Base-by-base conservation (phyloP, 1,140 invertebrate genomes). In the Steinernema feltiae region DNA sequence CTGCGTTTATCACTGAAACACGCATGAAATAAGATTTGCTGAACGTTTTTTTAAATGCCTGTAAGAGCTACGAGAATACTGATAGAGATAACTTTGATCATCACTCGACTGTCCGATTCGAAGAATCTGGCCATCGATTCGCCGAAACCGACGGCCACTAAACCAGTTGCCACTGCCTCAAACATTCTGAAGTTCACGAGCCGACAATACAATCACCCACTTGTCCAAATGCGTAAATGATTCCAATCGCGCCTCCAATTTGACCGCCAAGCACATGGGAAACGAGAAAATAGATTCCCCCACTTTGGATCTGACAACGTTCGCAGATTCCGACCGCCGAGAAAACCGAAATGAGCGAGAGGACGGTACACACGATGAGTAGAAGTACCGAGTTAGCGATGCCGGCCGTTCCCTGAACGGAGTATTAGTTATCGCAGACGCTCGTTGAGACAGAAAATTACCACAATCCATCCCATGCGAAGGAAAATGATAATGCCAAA, bases 401-500 rank as follows among this genome's bases (percentile, higher is more conserved):
- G 69, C 95, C 95, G 78, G 94, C 94, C 89, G 97, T 92, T 32
- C 92, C 94, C 85, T 87, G 31, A 63, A 80, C 21, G 76, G 2
- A 71, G 12, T 2, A n/a, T 15, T 63, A 7, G 2, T 63, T 41
- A 7, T 41, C n/a, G n/a, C n/a, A n/a, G n/a, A n/a, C n/a, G n/a
- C n/a, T n/a, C n/a, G n/a, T 41, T 41, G 35, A 41, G 35, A 18
- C 35, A 41, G 35, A 7, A 41, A 41, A 41, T 41, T 75, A 87
- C 87, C 1, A 98, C 94, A 85, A 98, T 94, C 95, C 95, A 97
- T 76, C 95, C 95, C 79, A 94, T 94, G 83, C 95, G 89, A 31
- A 98, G 89, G 88, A 98, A 97, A 75, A 97, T 94, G 86, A 98
- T 95, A 0, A 97, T 94, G 82, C 95, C 94, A 89, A 98, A 94